phyloP scores from a whole-genome alignment of 92 coral and sea anemone genomes.

The Zoanthus gigantus region DNA sequence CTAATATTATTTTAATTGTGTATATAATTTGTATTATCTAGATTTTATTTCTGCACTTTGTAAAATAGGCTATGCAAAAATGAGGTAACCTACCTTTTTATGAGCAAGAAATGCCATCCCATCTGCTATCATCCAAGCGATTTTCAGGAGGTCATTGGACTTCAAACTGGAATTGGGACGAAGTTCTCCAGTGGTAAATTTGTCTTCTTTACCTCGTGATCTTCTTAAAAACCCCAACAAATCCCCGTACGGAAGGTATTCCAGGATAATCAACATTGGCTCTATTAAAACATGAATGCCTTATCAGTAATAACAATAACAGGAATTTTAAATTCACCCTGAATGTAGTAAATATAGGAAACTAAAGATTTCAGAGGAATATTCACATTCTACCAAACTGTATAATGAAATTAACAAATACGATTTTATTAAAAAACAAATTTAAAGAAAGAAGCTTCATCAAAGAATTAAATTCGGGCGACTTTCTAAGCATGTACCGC shows the following conservation, averaged over 20 bases:
- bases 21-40: no score
- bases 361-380: no score
- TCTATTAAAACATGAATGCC: neutral
- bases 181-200: conserved; percentile 44
- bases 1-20: no score
- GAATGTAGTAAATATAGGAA: no score
- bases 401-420: no score
- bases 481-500: neutral
- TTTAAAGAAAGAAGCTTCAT: no score
- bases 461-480: no score
- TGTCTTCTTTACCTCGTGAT: conserved; percentile 48
- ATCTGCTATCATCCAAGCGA: conserved; percentile 52
- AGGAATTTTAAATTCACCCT: no score
- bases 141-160: conserved; percentile 9
- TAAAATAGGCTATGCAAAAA: neutral
- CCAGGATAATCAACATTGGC: conserved; percentile 28
- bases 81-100: conserved; percentile 8
- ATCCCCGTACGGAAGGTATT: conserved; percentile 45
- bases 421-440: no score
- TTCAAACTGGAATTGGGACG: conserved; percentile 36
- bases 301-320: no score
- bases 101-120: conserved; percentile 40
- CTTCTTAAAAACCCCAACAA: conserved; percentile 46
- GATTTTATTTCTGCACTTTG: no score
- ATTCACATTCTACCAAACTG: no score